A percentile compares a stretch with the other conserved stretches of the same genome.
phyloP scores from a whole-genome alignment of 92 coral and sea anemone species.

The Umimayanthus chanpuru region DNA sequence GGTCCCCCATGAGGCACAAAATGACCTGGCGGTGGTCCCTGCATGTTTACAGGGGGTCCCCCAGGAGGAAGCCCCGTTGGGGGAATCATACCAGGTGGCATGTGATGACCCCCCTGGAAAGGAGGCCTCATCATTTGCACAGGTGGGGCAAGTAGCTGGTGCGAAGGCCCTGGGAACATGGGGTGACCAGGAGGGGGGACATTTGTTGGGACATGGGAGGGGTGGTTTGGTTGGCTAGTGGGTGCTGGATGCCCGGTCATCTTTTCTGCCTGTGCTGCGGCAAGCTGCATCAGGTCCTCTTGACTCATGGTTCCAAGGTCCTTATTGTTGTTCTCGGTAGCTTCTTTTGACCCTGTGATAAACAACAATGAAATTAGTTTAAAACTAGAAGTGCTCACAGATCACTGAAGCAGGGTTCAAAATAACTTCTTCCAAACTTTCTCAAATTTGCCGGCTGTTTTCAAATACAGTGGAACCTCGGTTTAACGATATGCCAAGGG shows the following conservation, averaged over 20 bases:
- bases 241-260: slow-evolving; percentile 49
- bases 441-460: no score
- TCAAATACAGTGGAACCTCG: no score
- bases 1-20: slow-evolving; percentile 30
- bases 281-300: slow-evolving; percentile 69
- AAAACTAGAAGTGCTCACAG: no score
- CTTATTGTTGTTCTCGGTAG: slow-evolving; percentile 44
- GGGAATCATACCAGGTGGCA: slow-evolving; percentile 63
- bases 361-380: not conserved
- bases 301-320: slow-evolving; percentile 71
- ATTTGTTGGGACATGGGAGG: slow-evolving; percentile 72
- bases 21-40: slow-evolving; percentile 39
- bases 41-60: slow-evolving; percentile 42
- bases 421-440: no score
- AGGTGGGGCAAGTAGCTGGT: slow-evolving; percentile 76
- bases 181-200: slow-evolving; percentile 85
- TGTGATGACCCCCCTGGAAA: slow-evolving; percentile 71
- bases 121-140: slow-evolving; percentile 84
- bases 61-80: slow-evolving; percentile 60
- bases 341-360: slow-evolving; percentile 53
- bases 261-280: slow-evolving; percentile 65
- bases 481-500: no score
- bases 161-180: slow-evolving; percentile 60
- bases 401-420: no score
- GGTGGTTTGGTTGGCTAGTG: slow-evolving; percentile 57